Evolutionary conservation across 2,797 vertebrate species (phyloP).

Genomic region (Prionace glauca): DNA sequence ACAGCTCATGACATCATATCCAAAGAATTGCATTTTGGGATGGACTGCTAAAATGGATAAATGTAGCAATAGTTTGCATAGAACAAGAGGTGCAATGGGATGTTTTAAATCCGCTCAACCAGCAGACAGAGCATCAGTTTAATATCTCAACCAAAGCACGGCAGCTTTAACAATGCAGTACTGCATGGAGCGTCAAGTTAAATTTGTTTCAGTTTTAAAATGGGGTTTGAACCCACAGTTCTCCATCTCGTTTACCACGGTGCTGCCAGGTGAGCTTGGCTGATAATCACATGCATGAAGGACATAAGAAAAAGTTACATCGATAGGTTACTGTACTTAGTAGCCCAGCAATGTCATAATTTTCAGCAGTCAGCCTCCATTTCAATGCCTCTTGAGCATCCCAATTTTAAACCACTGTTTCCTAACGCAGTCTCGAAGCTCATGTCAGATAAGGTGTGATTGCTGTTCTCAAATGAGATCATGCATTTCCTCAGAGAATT

Average conservation of each 20-base stretch:
- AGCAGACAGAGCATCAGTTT: neutral
- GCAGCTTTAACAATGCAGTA: neutral
- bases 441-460: slow-evolving; percentile 29
- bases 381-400: neutral
- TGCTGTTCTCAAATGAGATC: slow-evolving; percentile 26
- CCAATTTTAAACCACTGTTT: slow-evolving; percentile 22
- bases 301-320: neutral
- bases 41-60: neutral
- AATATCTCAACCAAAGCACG: neutral
- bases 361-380: slow-evolving; percentile 12
- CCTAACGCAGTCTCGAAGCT: slow-evolving; percentile 15
- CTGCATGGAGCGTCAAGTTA: neutral
- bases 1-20: neutral
- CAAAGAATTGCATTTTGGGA: neutral
- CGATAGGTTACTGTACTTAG: slow-evolving; percentile 1
- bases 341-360: neutral
- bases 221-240: neutral
- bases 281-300: neutral
- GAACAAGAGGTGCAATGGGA: neutral
- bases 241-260: neutral
- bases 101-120: neutral
- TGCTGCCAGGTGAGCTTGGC: neutral
- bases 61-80: neutral
- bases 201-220: neutral
- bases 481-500: slow-evolving; percentile 37